Evolutionary conservation across 2,797 vertebrate species (phyloP), one percentile per base, ranked within the genome.

Genomic region (Mustela erminea): DNA sequence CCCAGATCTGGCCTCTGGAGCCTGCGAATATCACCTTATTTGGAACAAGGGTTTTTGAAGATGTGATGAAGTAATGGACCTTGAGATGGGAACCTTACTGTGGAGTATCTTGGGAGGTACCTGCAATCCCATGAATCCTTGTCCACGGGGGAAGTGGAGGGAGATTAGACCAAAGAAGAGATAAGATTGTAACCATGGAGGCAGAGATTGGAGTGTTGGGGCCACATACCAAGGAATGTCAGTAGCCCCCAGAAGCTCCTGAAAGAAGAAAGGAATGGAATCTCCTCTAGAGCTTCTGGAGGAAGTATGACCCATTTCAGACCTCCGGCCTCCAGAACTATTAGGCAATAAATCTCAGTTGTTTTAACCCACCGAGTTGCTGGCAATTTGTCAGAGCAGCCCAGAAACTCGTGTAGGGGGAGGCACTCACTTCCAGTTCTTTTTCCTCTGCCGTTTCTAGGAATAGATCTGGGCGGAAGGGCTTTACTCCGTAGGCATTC

Each of bases 381-480:
- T 41, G 90, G 27, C 17, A 0, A 49, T 32, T 49, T 20, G 5
- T 11, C 49, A 43, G 2, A 38, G 68, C 9, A 27, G 14, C 14
- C 29, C 41, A 32, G 41, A 56, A 41, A 89, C 1, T 29, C 75
- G 29, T 0, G 3, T 1, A 1, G 18, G 54, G 27, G 64, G 4
- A 14, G 7, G 10, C 7, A 95, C 95, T 98, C 98, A 99, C 99
- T 99, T 99, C 99, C 7, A 98, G 92, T 94, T 99, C 99, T 58
- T 81, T 98, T 90, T 99, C 99, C 90, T 99, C 99, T 25, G 98
- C 98, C 2, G 98, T 98, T 64, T 99, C 99, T 96, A 99, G 98
- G 97, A 98, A 98, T 29, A 99, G 98, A 92, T 99, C 99, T 21
- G 99, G 99, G 97, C 99, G 99, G 98, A 99, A 99, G 95, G 99